phyloP scores from a whole-genome alignment of 2,113 vertebrate genomes.

The Phylloscopus whistleri region DNA sequence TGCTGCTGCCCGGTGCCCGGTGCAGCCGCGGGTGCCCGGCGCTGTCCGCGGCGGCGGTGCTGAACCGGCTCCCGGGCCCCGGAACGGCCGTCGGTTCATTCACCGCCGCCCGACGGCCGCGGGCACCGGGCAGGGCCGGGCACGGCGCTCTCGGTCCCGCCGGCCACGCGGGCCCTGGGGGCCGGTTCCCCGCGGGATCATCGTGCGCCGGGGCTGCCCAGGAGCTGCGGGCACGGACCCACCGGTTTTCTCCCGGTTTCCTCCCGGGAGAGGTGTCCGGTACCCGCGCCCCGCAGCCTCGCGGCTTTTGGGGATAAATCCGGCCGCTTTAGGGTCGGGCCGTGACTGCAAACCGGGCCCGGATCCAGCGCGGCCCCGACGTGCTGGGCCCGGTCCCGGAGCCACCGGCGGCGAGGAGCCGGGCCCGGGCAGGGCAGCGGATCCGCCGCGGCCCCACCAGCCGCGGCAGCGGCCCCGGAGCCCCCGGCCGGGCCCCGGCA shows the following conservation, averaged over 20 bases:
- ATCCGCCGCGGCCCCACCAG: neutral
- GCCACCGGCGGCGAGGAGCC: neutral
- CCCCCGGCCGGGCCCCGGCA: neutral
- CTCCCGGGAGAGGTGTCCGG: neutral
- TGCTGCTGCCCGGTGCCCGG: neutral
- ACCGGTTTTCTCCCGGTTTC: neutral
- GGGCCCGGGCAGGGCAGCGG: neutral
- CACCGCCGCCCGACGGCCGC: neutral
- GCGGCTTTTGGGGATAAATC: neutral
- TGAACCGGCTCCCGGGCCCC: neutral
- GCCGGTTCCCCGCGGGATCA: neutral
- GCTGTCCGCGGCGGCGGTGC: neutral
- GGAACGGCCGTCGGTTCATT: neutral
- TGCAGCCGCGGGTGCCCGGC: neutral
- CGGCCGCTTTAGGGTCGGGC: neutral
- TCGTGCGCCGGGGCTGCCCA: neutral
- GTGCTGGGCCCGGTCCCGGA: neutral
- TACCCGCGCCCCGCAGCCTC: fast-evolving
- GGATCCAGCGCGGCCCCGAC: neutral
- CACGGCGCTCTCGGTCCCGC: neutral
- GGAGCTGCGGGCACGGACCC: neutral
- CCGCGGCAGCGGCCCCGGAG: fast-evolving
- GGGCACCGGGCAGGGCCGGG: neutral
- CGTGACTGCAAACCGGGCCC: neutral
- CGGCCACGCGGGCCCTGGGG: neutral